Evolutionary conservation across 2,797 vertebrate genomes (phyloP), one percentile per base, ranked within the genome.

Genomic region (Lutjanus argentimaculatus): DNA sequence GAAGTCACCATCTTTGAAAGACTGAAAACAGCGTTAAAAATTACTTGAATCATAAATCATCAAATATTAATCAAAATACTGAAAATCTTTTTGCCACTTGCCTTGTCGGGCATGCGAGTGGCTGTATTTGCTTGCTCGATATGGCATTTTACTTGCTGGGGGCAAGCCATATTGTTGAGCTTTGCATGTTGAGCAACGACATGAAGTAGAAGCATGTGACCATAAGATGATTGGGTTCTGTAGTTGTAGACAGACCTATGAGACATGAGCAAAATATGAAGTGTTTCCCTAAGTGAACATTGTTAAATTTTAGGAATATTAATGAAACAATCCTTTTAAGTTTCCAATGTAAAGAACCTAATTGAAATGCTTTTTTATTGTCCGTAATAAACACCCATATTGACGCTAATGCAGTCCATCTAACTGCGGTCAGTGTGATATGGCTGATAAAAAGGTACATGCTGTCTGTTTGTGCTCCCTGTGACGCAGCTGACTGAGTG

Each of bases 401-500:
- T 77, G 1, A n/a, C 15, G 16, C 11, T 42, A 55, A 49, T 56
- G 25, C 12, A 8, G 15, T 40, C 0, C 4, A 10, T 59, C 21
- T 45, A 30, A 40, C 58, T 0, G 6, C 65, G 51, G 52, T 67
- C 69, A 58, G 25, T 46, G 40, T 63, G 14, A 64, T 48, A 4
- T 17, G 36, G 53, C 19, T 36, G 77, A 45, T 72, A 30, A 63
- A 36, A 14, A 43, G 10, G 15, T 42, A 67, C 64, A 40, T 64
- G 21, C 59, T 55, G 46, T 68, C 9, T 42, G 76, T 59, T 81
- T 72, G 57, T 57, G 48, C 61, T 79, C 69, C 56, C 62, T 80
- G 81, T 89, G 72, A 87, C 71, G 63, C 69, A 78, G 67, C 67
- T 75, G 16, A 10, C 64, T 82, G 30, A 36, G 86, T 90, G 66